Percentiles rank a stretch among this genome's conserved stretches.
Evolutionary conservation across 2,888 invertebrate genomes (phyloP).

Genomic region (Microplitis deprimator): DNA sequence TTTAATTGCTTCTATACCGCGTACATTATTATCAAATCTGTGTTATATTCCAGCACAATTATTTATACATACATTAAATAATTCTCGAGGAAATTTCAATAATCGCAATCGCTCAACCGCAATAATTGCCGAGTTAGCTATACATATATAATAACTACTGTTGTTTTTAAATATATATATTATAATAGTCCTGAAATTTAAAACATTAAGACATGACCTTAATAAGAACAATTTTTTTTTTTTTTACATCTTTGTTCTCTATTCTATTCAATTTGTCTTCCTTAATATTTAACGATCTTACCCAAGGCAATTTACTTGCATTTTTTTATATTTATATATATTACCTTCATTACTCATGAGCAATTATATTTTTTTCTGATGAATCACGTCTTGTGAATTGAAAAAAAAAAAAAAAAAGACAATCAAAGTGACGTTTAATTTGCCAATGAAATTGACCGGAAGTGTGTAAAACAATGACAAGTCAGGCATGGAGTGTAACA

Average conservation of each 20-base stretch:
- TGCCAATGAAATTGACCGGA: slow-evolving; percentile 39
- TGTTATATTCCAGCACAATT: background rate
- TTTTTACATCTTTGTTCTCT: slow-evolving; percentile 26
- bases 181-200: background rate
- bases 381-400: background rate
- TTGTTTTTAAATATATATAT: background rate
- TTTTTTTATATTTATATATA: background rate
- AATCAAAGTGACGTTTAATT: background rate
- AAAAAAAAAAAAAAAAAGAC: too few species aligned
- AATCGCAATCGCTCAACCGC: slow-evolving; percentile 25
- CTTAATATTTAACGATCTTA: slow-evolving; percentile 16
- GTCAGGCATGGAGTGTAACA: slow-evolving; percentile 13
- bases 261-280: background rate
- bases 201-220: background rate
- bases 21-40: slow-evolving; percentile 3
- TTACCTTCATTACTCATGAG: slow-evolving; percentile 1
- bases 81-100: slow-evolving; percentile 21
- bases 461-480: slow-evolving; percentile 43
- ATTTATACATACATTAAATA: slow-evolving; percentile 12
- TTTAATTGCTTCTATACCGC: background rate
- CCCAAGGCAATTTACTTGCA: slow-evolving; percentile 3
- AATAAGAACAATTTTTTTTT: slow-evolving; percentile 13
- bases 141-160: background rate
- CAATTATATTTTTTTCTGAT: slow-evolving; percentile 4
- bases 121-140: slow-evolving; percentile 7